Base-by-base conservation (phyloP, 2,113 vertebrate genomes). In the Scomber japonicus region DNA sequence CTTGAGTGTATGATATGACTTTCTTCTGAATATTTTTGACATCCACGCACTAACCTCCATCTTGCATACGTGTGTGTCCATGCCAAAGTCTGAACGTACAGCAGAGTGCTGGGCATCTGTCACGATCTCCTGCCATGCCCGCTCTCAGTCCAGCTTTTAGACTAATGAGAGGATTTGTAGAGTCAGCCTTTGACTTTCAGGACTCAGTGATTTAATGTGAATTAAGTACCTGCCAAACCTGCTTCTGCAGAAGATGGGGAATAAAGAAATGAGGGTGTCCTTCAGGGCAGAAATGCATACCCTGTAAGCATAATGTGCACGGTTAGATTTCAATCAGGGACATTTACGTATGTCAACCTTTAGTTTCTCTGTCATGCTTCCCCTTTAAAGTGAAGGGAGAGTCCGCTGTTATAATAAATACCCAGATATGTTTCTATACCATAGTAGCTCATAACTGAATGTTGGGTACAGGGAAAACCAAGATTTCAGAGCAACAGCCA, bases 121-220 rank as follows among this genome's bases (percentile, higher is more conserved):
- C 87, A 76, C n/a, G 35, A 82, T 84, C 81, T 83, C 64, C 60
- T 50, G 77, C 54, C 17, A 60, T 45, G 27, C 48, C 40, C 24
- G 69, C 79, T 86, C 71, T 75, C 71, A 40, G 50, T 66, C 31
- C 21, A 31, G 80, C 88, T 83, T 76, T 86, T 68, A 79, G 59
- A 71, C 82, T 88, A 85, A 90, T 83, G 86, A 91, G 76, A 81
- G 76, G 66, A 80, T 84, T 66, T 63, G 65, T 74, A 60, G 75
- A 81, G 78, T 84, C 80, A 75, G 79, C 64, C 78, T 74, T 67
- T 80, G 84, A 85, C 82, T 87, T 88, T 88, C 71, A 91, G 83
- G 68, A 87, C 62, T 82, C 71, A 0, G 13, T 66, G 66, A 74
- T 86, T 83, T 78, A 86, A 86, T 81, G 49, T 78, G 67, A 85